Base-by-base conservation (phyloP, 2,888 invertebrate species). In the Diaperis boleti region DNA sequence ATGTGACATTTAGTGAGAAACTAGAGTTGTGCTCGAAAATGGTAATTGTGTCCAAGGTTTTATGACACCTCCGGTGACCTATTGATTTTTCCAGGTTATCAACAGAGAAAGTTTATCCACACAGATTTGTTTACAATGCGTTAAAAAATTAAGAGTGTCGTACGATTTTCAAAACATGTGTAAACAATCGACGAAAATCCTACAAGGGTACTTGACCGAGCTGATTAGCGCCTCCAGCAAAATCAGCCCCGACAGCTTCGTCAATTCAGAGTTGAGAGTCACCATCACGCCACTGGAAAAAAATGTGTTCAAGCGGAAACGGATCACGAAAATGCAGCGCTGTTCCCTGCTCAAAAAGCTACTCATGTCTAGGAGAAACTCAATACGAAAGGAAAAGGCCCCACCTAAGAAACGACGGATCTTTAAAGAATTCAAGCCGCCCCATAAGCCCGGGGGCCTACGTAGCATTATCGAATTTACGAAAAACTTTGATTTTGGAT, bases 51-150 rank as follows among this genome's bases (percentile, higher is more conserved):
- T 47, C 52, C 45, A 56, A 45, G 55, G 55, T 49, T 55, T 66
- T 70, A 64, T 64, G 65, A 67, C 70, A 69, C 67, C 54, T 69
- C 44, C 61, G 63, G 66, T 75, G 73, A 76, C 74, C 72, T 80
- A 80, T 80, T 79, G 79, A 79, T 80, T 80, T 78, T 72, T 72
- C 61, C 72, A 81, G 81, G 78, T 77, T 67, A 75, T 80, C 64
- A 74, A 68, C 64, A 74, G 73, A 68, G 80, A 80, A 69, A 76
- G 72, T 69, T 68, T 78, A 47, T 79, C 80, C 13, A 75, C 76
- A 20, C 75, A 77, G 63, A 81, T 81, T 59, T 81, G 81, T 67
- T 67, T 75, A 52, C 77, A 78, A 47, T 81, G 81, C 63, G 70
- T 81, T 13, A 72, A 76, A 50, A 81, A 81, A 68, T 68, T 81